phyloP scores from a whole-genome alignment of 1,140 invertebrate species.

The Dolichoris vasculosae region DNA sequence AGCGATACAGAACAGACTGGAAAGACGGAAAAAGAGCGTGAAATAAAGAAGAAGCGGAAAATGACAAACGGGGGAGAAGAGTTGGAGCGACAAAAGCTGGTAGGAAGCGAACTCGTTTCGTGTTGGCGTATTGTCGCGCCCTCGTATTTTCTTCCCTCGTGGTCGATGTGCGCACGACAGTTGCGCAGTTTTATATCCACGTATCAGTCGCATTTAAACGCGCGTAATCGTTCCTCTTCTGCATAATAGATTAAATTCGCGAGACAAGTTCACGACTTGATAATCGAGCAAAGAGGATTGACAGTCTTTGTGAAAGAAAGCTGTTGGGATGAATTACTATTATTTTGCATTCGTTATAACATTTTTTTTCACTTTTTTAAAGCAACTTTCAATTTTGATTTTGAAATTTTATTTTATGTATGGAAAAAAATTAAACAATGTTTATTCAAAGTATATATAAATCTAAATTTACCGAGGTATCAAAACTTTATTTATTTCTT shows the following conservation, averaged over 20 bases:
- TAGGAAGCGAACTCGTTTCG: not conserved
- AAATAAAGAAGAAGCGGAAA: not conserved
- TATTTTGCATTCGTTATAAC: too few relatives aligned
- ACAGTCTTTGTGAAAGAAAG: too few relatives aligned
- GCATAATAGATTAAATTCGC: not conserved
- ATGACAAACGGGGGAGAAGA: not conserved
- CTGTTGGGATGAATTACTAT: too few relatives aligned
- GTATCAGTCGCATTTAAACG: not conserved
- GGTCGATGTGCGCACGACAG: constrained; percentile 53
- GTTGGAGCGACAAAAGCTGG: not conserved
- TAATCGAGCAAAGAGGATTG: constrained; percentile 16
- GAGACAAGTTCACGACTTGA: constrained; percentile 6
- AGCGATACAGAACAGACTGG: not conserved
- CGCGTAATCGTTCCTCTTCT: constrained; percentile 55
- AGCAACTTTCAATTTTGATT: too few relatives aligned
- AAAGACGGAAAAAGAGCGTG: constrained; percentile 13
- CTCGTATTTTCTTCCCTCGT: constrained; percentile 59
- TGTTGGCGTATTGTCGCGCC: constrained; percentile 56
- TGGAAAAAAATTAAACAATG: too few relatives aligned
- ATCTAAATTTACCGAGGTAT: too few relatives aligned
- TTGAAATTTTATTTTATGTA: too few relatives aligned
- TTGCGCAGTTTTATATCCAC: not conserved
- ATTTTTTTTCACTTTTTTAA: too few relatives aligned
- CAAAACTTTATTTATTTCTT: too few relatives aligned
- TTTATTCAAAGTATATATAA: too few relatives aligned